Conservation (phyloP, 2,888 invertebrate genomes). For the Pachycephus smyrnensis region DNA sequence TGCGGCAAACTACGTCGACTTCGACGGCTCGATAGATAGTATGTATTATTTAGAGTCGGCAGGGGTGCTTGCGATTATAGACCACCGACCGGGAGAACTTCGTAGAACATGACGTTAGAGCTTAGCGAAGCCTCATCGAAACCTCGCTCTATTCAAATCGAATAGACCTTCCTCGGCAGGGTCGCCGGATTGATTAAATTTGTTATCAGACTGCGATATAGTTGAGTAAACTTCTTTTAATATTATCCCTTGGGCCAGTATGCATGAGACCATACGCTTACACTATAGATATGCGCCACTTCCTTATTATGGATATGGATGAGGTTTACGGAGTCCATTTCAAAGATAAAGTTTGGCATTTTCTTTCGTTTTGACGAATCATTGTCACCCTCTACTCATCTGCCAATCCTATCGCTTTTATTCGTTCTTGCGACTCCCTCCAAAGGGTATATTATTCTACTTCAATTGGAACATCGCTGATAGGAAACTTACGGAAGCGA, state of each 20-base stretch:
- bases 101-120: slow-evolving; percentile 9
- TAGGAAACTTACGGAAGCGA: slow-evolving; percentile 48
- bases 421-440: background rate
- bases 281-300: no score
- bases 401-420: background rate
- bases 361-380: background rate
- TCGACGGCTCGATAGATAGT: background rate
- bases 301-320: no score
- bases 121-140: slow-evolving; percentile 44
- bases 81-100: slow-evolving; percentile 1
- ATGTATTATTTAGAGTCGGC: background rate
- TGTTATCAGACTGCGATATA: background rate
- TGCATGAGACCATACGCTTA: no score
- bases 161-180: slow-evolving; percentile 43
- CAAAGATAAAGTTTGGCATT: no score
- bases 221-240: background rate
- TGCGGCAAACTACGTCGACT: background rate
- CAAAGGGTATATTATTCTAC: background rate
- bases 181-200: background rate
- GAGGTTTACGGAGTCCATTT: no score
- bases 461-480: slow-evolving; percentile 58
- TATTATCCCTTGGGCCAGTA: background rate
- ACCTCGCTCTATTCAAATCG: slow-evolving; percentile 53
- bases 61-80: background rate
- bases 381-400: background rate